Conservation (phyloP, 2,797 vertebrate species). For the Spinus pinus region DNA sequence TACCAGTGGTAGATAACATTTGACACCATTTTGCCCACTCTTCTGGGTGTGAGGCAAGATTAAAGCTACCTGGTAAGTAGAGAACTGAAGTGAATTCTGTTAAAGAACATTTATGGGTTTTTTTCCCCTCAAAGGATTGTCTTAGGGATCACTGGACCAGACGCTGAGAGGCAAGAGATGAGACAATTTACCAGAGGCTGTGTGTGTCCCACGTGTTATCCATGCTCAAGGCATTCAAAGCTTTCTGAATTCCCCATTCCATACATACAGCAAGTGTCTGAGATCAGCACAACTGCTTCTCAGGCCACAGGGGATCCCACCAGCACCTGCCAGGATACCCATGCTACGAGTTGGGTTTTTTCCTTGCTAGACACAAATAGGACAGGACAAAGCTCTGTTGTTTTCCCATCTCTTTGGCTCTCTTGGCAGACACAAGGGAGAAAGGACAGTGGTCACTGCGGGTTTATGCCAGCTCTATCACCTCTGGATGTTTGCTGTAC, state of each 20-base stretch:
- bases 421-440: not conserved
- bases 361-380: not conserved
- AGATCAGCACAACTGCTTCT: not conserved
- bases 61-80: not conserved
- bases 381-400: not conserved
- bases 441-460: not conserved
- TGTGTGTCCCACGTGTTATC: accelerated
- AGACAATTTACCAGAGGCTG: not conserved
- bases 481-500: not conserved
- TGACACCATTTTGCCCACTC: not conserved
- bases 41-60: not conserved
- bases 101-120: not conserved
- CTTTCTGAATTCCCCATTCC: not conserved
- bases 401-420: not conserved
- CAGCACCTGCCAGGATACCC: not conserved
- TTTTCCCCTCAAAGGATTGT: not conserved
- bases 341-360: accelerated
- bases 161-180: not conserved
- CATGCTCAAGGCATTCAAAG: not conserved
- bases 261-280: not conserved
- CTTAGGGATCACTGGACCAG: not conserved
- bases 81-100: not conserved
- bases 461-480: not conserved
- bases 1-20: not conserved
- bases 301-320: not conserved